Conservation (phyloP, 2,113 vertebrate genomes). For the Dryoscopus gambensis region DNA sequence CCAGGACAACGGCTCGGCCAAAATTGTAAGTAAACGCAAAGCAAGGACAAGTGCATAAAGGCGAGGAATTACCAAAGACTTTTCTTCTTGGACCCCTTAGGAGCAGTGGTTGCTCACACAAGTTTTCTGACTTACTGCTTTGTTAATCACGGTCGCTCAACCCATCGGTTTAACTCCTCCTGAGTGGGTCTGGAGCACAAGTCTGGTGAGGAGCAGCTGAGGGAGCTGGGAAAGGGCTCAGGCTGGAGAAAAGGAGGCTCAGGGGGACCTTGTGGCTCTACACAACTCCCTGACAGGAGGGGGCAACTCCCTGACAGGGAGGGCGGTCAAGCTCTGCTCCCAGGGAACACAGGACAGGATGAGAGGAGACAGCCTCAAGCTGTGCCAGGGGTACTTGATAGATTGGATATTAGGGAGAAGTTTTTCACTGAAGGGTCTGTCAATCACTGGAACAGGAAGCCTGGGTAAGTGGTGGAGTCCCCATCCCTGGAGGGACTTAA, state of each 20-base stretch:
- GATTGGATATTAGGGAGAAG: background rate
- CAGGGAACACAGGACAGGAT: background rate
- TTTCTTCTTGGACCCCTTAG: background rate
- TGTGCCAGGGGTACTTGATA: fast-evolving
- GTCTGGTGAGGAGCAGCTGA: background rate
- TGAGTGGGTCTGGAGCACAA: background rate
- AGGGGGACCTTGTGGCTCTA: background rate
- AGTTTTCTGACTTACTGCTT: background rate
- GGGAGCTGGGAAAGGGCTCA: background rate
- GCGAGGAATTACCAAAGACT: background rate
- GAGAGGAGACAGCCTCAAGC: fast-evolving
- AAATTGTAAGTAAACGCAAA: background rate
- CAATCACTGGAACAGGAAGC: background rate
- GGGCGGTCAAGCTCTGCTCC: fast-evolving
- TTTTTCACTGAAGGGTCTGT: background rate
- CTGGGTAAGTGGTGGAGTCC: background rate
- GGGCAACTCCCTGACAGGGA: fast-evolving
- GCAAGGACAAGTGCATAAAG: background rate
- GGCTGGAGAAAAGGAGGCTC: background rate
- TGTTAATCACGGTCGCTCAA: background rate
- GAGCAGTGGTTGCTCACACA: background rate
- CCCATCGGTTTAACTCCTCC: fast-evolving
- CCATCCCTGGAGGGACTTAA: background rate
- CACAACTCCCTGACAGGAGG: background rate
- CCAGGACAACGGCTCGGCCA: background rate